phyloP scores from a whole-genome alignment of 2,888 invertebrate genomes.

The Brachypalpus laphriformis region DNA sequence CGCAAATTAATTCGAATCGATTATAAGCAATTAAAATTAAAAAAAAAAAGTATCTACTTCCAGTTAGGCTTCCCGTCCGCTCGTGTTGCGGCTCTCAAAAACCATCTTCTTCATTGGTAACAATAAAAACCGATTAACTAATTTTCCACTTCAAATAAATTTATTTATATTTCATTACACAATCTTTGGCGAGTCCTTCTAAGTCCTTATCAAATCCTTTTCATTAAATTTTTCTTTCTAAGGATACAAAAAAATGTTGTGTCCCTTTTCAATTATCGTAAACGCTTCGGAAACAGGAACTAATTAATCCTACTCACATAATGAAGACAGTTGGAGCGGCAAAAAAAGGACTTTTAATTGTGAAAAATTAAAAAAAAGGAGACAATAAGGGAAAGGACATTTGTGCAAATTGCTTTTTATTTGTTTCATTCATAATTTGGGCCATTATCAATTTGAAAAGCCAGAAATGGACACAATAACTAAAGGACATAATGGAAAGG shows the following conservation, averaged over 20 bases:
- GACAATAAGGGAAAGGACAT: not conserved
- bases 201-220: too few relatives aligned
- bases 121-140: conserved; percentile 18
- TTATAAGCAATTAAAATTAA: not conserved
- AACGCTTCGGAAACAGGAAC: conserved; percentile 52
- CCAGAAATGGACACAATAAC: not conserved
- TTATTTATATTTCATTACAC: conserved; percentile 21
- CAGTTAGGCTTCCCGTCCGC: too few relatives aligned
- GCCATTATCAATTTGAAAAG: not conserved
- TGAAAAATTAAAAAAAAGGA: conserved; percentile 7
- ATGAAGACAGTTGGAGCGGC: not conserved
- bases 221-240: conserved; percentile 4
- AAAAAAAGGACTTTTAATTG: conserved; percentile 30
- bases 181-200: too few relatives aligned
- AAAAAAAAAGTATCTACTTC: not conserved
- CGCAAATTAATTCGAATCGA: not conserved
- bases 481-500: not conserved
- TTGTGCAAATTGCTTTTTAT: conserved; percentile 2
- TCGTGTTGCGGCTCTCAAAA: not conserved
- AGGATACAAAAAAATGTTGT: not conserved
- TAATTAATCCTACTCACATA: conserved; percentile 53
- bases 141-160: conserved; percentile 30
- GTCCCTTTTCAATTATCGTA: conserved; percentile 55
- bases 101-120: not conserved
- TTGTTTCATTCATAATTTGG: not conserved